These are phyloP conservation scores for Adelosebastes latens DNA, from an alignment of 2,797 vertebrate genomes.

Conservation along the genomic window DNA sequence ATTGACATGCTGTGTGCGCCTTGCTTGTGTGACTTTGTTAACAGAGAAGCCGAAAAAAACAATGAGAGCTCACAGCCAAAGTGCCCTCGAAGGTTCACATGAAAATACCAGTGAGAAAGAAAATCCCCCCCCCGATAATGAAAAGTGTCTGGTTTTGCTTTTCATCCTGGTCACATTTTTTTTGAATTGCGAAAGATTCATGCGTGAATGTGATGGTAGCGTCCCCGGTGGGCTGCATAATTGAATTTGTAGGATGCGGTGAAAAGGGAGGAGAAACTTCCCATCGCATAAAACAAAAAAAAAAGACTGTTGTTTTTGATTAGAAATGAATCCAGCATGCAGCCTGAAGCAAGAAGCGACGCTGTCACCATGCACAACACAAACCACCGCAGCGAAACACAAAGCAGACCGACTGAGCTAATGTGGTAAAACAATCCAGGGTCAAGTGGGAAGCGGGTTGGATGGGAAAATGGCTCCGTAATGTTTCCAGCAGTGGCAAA, in stretches of 20 bases:
- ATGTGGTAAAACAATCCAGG: neutral
- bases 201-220: neutral
- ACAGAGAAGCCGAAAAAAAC: neutral
- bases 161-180: constrained; percentile 4
- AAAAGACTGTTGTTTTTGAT: constrained; percentile 20
- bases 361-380: constrained; percentile 10
- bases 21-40: neutral
- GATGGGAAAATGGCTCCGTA: neutral
- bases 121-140: neutral
- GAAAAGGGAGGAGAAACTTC: constrained; percentile 29
- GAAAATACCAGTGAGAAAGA: neutral
- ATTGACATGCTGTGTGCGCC: neutral
- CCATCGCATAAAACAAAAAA: neutral
- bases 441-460: constrained; percentile 6
- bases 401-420: neutral
- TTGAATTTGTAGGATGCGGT: constrained; percentile 33
- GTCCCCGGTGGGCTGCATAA: constrained; percentile 30
- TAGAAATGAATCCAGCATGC: neutral
- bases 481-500: constrained; percentile 14
- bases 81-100: neutral
- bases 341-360: neutral
- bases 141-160: neutral
- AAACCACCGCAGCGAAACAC: neutral
- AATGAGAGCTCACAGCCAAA: neutral
- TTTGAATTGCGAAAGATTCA: constrained; percentile 1